Conservation (phyloP, 1,140 invertebrate species). For the Piezodorus guildinii region DNA sequence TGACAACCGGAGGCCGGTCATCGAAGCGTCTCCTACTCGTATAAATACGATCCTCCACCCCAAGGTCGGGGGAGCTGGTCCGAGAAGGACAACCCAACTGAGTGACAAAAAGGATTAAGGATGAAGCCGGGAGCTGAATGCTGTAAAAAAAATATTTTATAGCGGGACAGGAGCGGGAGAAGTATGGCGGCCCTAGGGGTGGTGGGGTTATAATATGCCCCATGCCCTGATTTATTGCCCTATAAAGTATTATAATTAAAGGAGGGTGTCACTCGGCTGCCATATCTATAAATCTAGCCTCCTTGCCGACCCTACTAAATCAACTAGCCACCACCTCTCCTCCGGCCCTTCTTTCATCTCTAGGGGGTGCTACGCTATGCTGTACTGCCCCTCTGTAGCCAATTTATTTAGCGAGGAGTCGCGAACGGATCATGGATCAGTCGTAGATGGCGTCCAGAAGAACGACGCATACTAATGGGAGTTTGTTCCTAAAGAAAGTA, state of each 20-base stretch:
- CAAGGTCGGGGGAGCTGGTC: no score
- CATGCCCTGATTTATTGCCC: slow-evolving; percentile 26
- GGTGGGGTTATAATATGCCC: slow-evolving; percentile 25
- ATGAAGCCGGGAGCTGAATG: slow-evolving; percentile 19
- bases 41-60: no score
- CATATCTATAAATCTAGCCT: slow-evolving; percentile 26
- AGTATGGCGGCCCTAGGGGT: background rate
- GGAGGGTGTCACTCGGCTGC: slow-evolving; percentile 22
- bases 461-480: no score
- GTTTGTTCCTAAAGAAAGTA: no score
- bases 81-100: slow-evolving; percentile 2
- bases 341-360: background rate
- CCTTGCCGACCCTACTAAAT: slow-evolving; percentile 3
- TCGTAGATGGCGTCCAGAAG: background rate
- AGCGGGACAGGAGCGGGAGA: background rate
- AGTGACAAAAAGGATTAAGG: background rate
- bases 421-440: no score
- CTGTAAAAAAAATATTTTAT: slow-evolving; percentile 20
- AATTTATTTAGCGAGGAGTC: background rate
- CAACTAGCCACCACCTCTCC: slow-evolving; percentile 15
- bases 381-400: background rate
- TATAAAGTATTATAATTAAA: slow-evolving; percentile 29
- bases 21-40: no score
- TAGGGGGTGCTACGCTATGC: background rate
- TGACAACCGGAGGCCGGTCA: no score